These are phyloP conservation scores for Hyphantria cunea DNA, from an alignment of 1,140 invertebrate species.

Conservation along the genomic window DNA sequence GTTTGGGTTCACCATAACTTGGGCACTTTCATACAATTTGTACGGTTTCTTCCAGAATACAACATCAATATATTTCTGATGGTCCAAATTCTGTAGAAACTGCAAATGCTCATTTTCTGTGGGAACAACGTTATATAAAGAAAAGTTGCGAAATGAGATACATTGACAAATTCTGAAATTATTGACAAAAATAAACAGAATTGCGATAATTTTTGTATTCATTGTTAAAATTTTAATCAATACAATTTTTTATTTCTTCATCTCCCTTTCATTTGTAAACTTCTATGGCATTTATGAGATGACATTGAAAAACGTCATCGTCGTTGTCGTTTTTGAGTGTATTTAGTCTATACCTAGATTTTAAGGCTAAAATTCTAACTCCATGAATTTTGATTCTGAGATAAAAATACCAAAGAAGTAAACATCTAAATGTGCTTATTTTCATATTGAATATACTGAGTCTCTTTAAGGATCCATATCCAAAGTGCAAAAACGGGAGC, in stretches of 20 bases:
- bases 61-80: slow-evolving; percentile 56
- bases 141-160: slow-evolving; percentile 52
- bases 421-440: too few species aligned
- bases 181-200: slow-evolving; percentile 42
- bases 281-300: background rate
- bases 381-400: too few species aligned
- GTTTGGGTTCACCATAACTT: slow-evolving; percentile 53
- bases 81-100: slow-evolving; percentile 56
- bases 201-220: slow-evolving; percentile 31
- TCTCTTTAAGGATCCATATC: too few species aligned
- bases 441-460: too few species aligned
- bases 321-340: too few species aligned
- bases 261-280: background rate
- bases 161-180: slow-evolving; percentile 40
- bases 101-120: slow-evolving; percentile 53
- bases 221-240: slow-evolving; percentile 19
- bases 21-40: slow-evolving; percentile 52
- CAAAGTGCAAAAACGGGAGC: too few species aligned
- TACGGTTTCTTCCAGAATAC: slow-evolving; percentile 60
- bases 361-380: too few species aligned
- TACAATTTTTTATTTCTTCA: background rate
- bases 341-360: too few species aligned
- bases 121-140: slow-evolving; percentile 45
- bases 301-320: background rate
- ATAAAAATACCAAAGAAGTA: too few species aligned